Percentiles rank a stretch among this genome's conserved stretches.
These are phyloP conservation scores for Pangasianodon gigas DNA, from an alignment of 2,113 vertebrate species.

Conservation along the genomic window DNA sequence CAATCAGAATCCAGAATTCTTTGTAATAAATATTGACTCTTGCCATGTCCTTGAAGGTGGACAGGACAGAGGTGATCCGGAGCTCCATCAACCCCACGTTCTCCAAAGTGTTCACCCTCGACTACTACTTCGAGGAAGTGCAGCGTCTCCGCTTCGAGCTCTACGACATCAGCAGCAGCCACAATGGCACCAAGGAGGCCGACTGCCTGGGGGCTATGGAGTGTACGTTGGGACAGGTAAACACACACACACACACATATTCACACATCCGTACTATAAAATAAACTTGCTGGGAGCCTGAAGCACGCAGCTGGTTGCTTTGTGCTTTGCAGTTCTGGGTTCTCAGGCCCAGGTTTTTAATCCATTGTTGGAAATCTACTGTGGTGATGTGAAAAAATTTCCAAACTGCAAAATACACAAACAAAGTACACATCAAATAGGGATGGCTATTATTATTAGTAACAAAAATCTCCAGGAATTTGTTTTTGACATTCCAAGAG, in stretches of 20 bases:
- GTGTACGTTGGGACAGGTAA: constrained; percentile 91
- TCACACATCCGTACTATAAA: background rate
- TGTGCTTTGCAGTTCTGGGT: background rate
- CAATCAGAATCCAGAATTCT: no score
- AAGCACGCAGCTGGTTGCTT: background rate
- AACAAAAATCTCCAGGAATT: background rate
- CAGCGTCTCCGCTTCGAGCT: constrained; percentile 92
- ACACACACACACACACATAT: constrained; percentile 41
- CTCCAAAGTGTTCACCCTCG: constrained; percentile 93
- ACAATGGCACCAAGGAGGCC: constrained; percentile 86
- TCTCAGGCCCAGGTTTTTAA: background rate
- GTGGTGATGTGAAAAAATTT: background rate
- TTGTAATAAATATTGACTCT: background rate
- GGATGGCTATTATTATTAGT: no score
- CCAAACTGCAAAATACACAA: no score
- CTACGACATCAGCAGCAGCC: constrained; percentile 88
- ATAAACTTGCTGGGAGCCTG: background rate
- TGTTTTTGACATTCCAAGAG: no score
- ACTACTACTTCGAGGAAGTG: constrained; percentile 97
- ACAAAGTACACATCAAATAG: no score
- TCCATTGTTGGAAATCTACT: background rate
- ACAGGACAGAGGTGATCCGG: constrained; percentile 92
- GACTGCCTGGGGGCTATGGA: constrained; percentile 94
- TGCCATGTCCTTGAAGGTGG: constrained; percentile 76
- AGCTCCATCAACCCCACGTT: constrained; percentile 91